Base-by-base conservation (phyloP, 2,797 vertebrate species). In the Sitta carolinensis region DNA sequence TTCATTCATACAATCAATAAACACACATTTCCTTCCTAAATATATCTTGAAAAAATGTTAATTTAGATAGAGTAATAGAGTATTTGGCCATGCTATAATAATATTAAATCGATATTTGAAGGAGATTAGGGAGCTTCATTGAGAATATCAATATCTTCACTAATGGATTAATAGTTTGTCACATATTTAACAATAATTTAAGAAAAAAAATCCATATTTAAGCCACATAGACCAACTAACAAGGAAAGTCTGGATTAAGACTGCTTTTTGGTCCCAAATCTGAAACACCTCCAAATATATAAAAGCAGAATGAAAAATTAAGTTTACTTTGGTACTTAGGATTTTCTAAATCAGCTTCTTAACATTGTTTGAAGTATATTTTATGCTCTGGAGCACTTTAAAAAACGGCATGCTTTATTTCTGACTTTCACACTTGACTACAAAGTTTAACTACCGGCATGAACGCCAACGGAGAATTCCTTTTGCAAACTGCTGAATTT, bases 1-100 rank as follows among this genome's bases (percentile, higher is more conserved):
- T 96, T 94, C 50, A 94, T 91, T 95, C 77, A 75, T 85, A 78
- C 93, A 96, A 96, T 97, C 96, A 97, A 96, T 97, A 94, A 97
- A 95, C 93, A 96, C 95, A 96, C 95, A 95, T 96, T 96, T 97
- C 95, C 96, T 97, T 96, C 95, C 90, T 77, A 97, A 89, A 93
- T 91, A 88, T 90, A 94, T 94, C 91, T 91, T 52, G 63, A 76
- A 90, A 96, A 92, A 91, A 92, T 27, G 87, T 89, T 95, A 94
- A 96, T 94, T 92, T 93, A 94, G 78, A 83, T 89, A 80, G 83
- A 93, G 68, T 81, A 95, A 96, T 87, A 91, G 16, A 94, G 74
- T 90, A 84, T 90, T 96, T 95, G 86, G 78, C 88, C 54, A 68
- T 52, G 72, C 32, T 89, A 87, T 89, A 90, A 93, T 78, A 95